These are phyloP conservation scores for Lytechinus variegatus DNA, from an alignment of 35 echinoderm and acorn worm species.

Conservation along the genomic window DNA sequence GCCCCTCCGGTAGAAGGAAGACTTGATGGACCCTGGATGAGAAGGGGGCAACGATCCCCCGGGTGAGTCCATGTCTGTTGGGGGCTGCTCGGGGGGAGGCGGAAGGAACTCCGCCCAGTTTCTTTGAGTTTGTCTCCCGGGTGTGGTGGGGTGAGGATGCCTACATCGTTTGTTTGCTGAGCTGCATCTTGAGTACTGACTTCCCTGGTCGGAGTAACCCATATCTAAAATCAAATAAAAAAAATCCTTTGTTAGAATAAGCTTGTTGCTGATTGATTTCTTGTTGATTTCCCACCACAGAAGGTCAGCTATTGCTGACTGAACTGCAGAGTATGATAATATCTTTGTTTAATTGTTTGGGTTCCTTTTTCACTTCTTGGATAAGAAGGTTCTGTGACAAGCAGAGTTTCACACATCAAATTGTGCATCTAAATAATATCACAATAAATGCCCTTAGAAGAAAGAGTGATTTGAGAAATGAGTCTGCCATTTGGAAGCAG, in stretches of 20 bases:
- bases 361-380: no score
- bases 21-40: slow-evolving; percentile 48
- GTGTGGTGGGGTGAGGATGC: slow-evolving; percentile 33
- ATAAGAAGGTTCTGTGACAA: no score
- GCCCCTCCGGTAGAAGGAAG: slow-evolving; percentile 41
- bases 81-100: slow-evolving; percentile 85
- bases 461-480: no score
- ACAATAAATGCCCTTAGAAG: no score
- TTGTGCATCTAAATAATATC: no score
- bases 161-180: slow-evolving; percentile 7
- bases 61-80: slow-evolving; percentile 73
- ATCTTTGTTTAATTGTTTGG: no score
- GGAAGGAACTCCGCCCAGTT: slow-evolving; percentile 92
- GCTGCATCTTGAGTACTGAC: slow-evolving; percentile 38
- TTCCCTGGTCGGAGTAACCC: slow-evolving; percentile 23
- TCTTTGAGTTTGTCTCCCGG: slow-evolving; percentile 56
- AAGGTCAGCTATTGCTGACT: no score
- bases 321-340: no score
- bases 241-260: not conserved
- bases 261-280: no score
- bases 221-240: not conserved
- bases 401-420: no score
- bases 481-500: no score
- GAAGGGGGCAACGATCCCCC: slow-evolving; percentile 44
- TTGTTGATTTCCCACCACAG: no score